These are phyloP conservation scores for Toxotes chatareus DNA, from an alignment of 2,113 vertebrate species.

Conservation along the genomic window DNA sequence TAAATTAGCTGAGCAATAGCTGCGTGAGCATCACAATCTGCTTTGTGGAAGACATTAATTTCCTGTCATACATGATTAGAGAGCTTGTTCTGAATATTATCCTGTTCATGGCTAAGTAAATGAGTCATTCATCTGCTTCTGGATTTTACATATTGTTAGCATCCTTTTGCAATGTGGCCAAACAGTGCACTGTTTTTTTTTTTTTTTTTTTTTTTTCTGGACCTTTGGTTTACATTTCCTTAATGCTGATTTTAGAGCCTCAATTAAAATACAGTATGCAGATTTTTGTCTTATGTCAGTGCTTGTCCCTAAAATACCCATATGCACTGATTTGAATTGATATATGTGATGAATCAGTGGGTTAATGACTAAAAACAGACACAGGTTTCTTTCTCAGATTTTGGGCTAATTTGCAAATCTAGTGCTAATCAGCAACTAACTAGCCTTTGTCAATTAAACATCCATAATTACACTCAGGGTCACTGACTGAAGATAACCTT, in stretches of 20 bases:
- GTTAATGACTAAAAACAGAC: slow-evolving; percentile 49
- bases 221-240: slow-evolving; percentile 5
- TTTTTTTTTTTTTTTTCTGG: neutral
- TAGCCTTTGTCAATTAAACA: slow-evolving; percentile 37
- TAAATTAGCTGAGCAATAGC: slow-evolving; percentile 51
- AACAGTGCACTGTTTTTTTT: neutral
- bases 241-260: slow-evolving; percentile 2
- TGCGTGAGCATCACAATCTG: slow-evolving; percentile 48
- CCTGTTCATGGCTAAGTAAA: slow-evolving; percentile 41
- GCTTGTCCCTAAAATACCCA: neutral
- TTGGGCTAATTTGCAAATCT: slow-evolving; percentile 45
- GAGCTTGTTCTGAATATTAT: slow-evolving; percentile 56
- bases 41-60: slow-evolving; percentile 67
- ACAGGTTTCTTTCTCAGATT: slow-evolving; percentile 25
- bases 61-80: slow-evolving; percentile 71
- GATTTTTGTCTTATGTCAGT: neutral
- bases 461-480: slow-evolving; percentile 21
- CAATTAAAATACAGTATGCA: neutral
- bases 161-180: slow-evolving; percentile 5
- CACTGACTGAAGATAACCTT: slow-evolving; percentile 38
- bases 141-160: slow-evolving; percentile 42
- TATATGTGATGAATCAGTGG: slow-evolving; percentile 31
- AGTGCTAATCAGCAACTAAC: slow-evolving; percentile 28
- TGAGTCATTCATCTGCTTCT: slow-evolving; percentile 38
- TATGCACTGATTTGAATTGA: neutral